These are phyloP conservation scores for Gari tellinella DNA, from an alignment of 2,888 invertebrate genomes.

Conservation along the genomic window DNA sequence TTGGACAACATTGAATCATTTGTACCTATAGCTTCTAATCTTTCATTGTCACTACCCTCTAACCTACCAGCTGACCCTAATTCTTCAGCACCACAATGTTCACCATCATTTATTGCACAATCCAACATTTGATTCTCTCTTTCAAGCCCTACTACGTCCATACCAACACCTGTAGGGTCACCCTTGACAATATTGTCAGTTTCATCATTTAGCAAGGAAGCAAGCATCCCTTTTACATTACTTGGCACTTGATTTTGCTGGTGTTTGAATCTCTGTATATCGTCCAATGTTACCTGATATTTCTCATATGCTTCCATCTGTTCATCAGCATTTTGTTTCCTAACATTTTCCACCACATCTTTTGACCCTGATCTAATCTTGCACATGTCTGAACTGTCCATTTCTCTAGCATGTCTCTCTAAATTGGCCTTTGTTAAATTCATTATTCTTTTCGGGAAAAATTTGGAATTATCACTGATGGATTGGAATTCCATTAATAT, in stretches of 20 bases:
- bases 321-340: not conserved
- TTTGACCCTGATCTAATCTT: not conserved
- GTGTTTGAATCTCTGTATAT: slow-evolving; percentile 34
- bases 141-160: too few relatives aligned
- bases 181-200: not conserved
- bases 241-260: slow-evolving; percentile 19
- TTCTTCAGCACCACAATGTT: too few relatives aligned
- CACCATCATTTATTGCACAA: not conserved
- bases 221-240: slow-evolving; percentile 2
- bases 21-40: not conserved
- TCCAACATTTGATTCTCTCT: not conserved
- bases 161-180: too few relatives aligned
- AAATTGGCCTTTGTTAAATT: slow-evolving; percentile 18
- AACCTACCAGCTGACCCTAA: too few relatives aligned
- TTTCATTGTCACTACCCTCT: too few relatives aligned
- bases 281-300: slow-evolving; percentile 47
- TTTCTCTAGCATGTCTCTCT: slow-evolving; percentile 14
- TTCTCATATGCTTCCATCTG: slow-evolving; percentile 26
- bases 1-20: slow-evolving; percentile 19
- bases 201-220: not conserved
- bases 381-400: too few relatives aligned
- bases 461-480: not conserved
- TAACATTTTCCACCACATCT: not conserved
- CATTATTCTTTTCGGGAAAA: slow-evolving; percentile 2
- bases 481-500: slow-evolving; percentile 18